Percentiles rank a stretch among this genome's conserved stretches.
Evolutionary conservation across 1,140 invertebrate species (phyloP).

Genomic region (Bradynema listronoti): DNA sequence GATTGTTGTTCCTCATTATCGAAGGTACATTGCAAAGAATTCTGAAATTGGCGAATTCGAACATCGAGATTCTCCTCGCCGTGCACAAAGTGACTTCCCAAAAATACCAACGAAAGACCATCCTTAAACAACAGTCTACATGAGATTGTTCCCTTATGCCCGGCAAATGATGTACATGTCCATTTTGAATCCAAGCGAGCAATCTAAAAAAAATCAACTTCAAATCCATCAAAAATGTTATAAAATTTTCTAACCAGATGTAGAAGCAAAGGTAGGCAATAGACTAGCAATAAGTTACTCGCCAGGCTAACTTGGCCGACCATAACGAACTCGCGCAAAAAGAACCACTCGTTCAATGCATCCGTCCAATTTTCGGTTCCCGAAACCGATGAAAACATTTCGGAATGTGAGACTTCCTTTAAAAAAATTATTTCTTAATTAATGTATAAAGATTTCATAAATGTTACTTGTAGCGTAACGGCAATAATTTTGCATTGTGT

Average conservation of each 20-base stretch:
- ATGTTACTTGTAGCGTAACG: slow-evolving; percentile 6
- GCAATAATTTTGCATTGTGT: not conserved
- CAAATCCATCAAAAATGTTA: not conserved
- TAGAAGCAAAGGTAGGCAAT: not conserved
- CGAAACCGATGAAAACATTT: slow-evolving; percentile 15
- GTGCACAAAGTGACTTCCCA: slow-evolving; percentile 31
- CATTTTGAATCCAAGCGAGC: slow-evolving; percentile 2
- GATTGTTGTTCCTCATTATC: slow-evolving; percentile 14
- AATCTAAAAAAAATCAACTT: not conserved
- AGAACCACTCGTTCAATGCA: slow-evolving; percentile 7
- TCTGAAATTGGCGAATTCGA: slow-evolving; percentile 28
- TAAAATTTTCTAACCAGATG: slow-evolving; percentile 7
- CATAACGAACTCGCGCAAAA: slow-evolving; percentile 2
- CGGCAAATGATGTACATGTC: slow-evolving; percentile 15
- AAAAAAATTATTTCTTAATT: not conserved
- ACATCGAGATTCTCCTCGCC: slow-evolving; percentile 12
- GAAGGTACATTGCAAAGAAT: slow-evolving; percentile 17
- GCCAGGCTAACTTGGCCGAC: slow-evolving; percentile 5
- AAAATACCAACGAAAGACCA: slow-evolving; percentile 18
- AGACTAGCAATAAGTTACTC: slow-evolving; percentile 11
- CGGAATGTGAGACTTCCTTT: slow-evolving; percentile 12
- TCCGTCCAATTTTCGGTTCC: slow-evolving; percentile 5
- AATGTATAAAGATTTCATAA: slow-evolving; percentile 1
- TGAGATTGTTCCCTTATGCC: slow-evolving; percentile 30
- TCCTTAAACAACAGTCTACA: slow-evolving; percentile 14